Evolutionary conservation across 2,797 vertebrate genomes (phyloP).

Genomic region (Peromyscus attwateri): DNA sequence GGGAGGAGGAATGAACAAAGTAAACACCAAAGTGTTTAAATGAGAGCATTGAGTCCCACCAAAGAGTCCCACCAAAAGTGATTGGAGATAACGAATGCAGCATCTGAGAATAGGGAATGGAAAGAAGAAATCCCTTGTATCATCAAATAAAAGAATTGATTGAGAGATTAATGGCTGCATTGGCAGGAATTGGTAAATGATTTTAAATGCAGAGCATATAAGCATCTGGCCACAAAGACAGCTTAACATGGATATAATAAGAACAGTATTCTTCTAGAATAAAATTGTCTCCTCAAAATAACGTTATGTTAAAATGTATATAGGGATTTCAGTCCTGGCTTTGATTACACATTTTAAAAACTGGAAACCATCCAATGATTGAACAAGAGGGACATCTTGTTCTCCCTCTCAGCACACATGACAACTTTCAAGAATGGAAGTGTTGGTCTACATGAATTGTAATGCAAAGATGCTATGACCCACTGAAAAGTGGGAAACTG

Average conservation of each 20-base stretch:
- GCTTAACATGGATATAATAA: neutral
- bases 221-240: neutral
- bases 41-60: neutral
- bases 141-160: neutral
- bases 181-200: neutral
- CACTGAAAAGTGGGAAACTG: neutral
- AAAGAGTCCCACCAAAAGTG: neutral
- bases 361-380: neutral
- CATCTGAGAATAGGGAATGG: neutral
- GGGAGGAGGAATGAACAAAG: neutral
- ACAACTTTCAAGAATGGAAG: neutral
- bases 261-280: neutral
- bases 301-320: neutral
- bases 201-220: slow-evolving; percentile 9
- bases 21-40: neutral
- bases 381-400: neutral
- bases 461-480: neutral
- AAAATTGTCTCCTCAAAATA: neutral
- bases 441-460: neutral
- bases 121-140: neutral
- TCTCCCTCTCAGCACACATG: neutral
- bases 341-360: slow-evolving; percentile 5
- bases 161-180: neutral
- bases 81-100: neutral
- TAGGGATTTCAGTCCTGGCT: neutral